Conservation (phyloP, 2,888 invertebrate species). For the Osmoderma eremita region DNA sequence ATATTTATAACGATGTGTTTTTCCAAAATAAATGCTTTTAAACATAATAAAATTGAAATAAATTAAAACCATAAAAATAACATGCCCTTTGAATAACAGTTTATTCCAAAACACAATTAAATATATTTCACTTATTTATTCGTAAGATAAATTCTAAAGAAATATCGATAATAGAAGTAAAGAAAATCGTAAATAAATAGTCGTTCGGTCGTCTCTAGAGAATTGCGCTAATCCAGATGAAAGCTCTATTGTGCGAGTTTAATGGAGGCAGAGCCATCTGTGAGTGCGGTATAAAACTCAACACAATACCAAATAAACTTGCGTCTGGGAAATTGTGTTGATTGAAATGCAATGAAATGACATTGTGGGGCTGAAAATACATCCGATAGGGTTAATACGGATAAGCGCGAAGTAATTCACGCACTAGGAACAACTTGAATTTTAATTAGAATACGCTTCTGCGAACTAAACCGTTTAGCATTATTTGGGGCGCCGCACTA, state of each 20-base stretch:
- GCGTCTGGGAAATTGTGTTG: conserved; percentile 59
- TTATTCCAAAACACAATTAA: not conserved
- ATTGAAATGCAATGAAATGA: conserved; percentile 58
- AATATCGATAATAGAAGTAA: conserved; percentile 40
- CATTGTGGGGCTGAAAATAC: conserved; percentile 47
- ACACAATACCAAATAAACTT: conserved; percentile 53
- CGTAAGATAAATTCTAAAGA: conserved; percentile 9
- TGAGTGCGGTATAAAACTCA: conserved; percentile 56
- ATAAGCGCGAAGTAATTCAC: conserved; percentile 37
- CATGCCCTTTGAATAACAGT: no score
- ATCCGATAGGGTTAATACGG: conserved; percentile 46
- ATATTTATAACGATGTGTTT: no score
- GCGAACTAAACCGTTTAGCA: conserved; percentile 5
- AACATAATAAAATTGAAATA: no score
- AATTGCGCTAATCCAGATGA: conserved; percentile 62
- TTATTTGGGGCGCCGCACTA: not conserved
- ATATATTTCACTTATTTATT: not conserved
- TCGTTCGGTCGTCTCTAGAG: conserved; percentile 56
- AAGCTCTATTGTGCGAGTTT: conserved; percentile 59
- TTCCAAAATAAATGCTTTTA: no score
- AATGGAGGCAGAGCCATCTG: conserved; percentile 60
- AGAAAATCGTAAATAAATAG: conserved; percentile 54
- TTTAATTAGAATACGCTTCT: conserved; percentile 31
- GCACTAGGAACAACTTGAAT: conserved; percentile 28
- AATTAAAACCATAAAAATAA: no score